Evolutionary conservation across 2,888 invertebrate genomes (phyloP), one percentile per base, ranked within the genome.

Genomic region (Atrina japonica): DNA sequence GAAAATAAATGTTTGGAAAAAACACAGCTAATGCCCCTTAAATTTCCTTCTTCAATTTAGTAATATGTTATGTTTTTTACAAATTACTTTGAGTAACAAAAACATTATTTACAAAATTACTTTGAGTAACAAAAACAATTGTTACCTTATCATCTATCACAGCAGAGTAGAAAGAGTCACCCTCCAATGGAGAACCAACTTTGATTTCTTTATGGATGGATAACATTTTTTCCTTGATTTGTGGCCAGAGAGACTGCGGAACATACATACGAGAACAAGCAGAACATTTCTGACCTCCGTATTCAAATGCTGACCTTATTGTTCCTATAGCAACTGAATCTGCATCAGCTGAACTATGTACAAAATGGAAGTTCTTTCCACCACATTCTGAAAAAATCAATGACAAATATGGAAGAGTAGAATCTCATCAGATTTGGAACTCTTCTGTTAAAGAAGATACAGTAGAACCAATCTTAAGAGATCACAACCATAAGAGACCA

Each of bases 361-460:
- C 93, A 86, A 99, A 97, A 90, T 99, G 99, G 91, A 96, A 99
- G 92, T 99, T 99, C 91, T 99, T 99, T 30, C 99, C 99, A 63
- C 99, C 99, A 91, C 98, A 99, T 92, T 99, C 99, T 72, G 96
- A 49, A 71, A 66, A n/a, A n/a, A n/a, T n/a, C n/a, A n/a, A n/a
- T n/a, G n/a, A n/a, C n/a, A n/a, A n/a, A n/a, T n/a, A n/a, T n/a
- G n/a, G n/a, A n/a, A n/a, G n/a, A n/a, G n/a, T n/a, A n/a, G n/a
- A n/a, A n/a, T n/a, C n/a, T n/a, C n/a, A n/a, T n/a, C n/a, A n/a
- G n/a, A n/a, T n/a, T n/a, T n/a, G n/a, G n/a, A n/a, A n/a, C n/a
- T n/a, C n/a, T n/a, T n/a, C n/a, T n/a, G n/a, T n/a, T n/a, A n/a
- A n/a, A n/a, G n/a, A n/a, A n/a, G 29, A 18, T 25, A 49, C 14